A percentile compares a stretch with the other conserved stretches of the same genome.
Evolutionary conservation across 2,888 invertebrate genomes (phyloP).

Genomic region (Mesorhabditis sp.): DNA sequence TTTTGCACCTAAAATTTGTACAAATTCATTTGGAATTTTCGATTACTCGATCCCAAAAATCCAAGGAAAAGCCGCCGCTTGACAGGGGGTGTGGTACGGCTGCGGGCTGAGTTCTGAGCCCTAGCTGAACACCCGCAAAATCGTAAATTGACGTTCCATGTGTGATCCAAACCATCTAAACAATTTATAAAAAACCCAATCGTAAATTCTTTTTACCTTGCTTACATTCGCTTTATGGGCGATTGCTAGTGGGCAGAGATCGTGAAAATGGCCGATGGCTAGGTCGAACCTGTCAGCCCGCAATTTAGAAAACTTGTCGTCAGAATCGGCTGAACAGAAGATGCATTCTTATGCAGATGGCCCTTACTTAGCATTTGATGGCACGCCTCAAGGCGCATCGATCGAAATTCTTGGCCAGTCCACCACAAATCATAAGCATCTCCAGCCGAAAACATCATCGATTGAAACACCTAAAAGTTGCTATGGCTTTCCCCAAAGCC

Average conservation of each 20-base stretch:
- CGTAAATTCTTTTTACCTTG: conserved; percentile 18
- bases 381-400: conserved; percentile 54
- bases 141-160: conserved; percentile 53
- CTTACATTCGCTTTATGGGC: conserved; percentile 45
- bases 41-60: conserved; percentile 1
- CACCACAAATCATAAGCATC: conserved; percentile 55
- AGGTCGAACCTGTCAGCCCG: conserved; percentile 46
- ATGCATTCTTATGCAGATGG: not conserved
- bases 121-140: conserved; percentile 49
- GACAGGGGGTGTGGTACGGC: conserved; percentile 55
- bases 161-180: conserved; percentile 52
- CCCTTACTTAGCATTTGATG: conserved; percentile 48
- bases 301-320: conserved; percentile 23
- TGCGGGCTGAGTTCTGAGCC: conserved; percentile 50
- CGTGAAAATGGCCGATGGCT: conserved; percentile 55
- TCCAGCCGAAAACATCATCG: conserved; percentile 55
- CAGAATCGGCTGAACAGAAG: conserved; percentile 17
- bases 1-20: conserved; percentile 31
- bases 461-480: conserved; percentile 49
- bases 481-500: too few species aligned
- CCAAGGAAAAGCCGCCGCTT: conserved; percentile 23
- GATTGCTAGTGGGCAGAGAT: conserved; percentile 53
- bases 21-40: not conserved
- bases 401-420: conserved; percentile 56
- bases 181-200: not conserved